Base-by-base conservation (phyloP, 2,888 invertebrate genomes). In the Drosophila acutilabella region DNA sequence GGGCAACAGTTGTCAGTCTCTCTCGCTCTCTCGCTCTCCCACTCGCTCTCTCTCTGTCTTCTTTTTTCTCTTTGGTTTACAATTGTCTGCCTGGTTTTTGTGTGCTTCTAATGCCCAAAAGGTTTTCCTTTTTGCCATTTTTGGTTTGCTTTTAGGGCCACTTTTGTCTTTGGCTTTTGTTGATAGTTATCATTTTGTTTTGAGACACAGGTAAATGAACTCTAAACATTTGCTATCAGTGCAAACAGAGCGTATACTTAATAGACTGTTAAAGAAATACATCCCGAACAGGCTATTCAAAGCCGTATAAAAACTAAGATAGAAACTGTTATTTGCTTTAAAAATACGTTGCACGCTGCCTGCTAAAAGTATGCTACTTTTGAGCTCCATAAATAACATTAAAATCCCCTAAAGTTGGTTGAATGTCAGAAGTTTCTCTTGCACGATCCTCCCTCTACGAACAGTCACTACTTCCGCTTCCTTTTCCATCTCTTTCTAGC, bases 111-210 rank as follows among this genome's bases (percentile, higher is more conserved):
- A 75, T 72, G 68, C 52, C 62, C 60, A 60, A 78, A 54, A 72
- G 60, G 62, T 51, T 66, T 72, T 57, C 30, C 16, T 11, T 36
- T 36, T 30, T 69, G 10, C 58, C 57, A 64, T 61, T 48, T 53
- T 61, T 13, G 69, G 40, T n/a, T 57, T 6, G 57, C 45, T 61
- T 62, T 61, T 72, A 80, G 77, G 80, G 77, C 62, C 72, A 54
- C 50, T 33, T 64, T 78, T 65, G 72, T 68, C 66, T 48, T 51
- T 23, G 30, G 41, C 50, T 33, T 33, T 33, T 8, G 23, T 42
- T 72, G 78, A 78, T 80, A 65, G 72, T 77, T 80, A 72, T 78
- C 78, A 74, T 69, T 68, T 59, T 18, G 44, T 26, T 56, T 30
- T 42, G 52, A 13, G 51, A 58, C 57, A 45, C 68, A 68, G 68